Percentiles rank a stretch among this genome's conserved stretches.
Conservation (phyloP, 2,113 vertebrate species). For the Gobio gobio region DNA sequence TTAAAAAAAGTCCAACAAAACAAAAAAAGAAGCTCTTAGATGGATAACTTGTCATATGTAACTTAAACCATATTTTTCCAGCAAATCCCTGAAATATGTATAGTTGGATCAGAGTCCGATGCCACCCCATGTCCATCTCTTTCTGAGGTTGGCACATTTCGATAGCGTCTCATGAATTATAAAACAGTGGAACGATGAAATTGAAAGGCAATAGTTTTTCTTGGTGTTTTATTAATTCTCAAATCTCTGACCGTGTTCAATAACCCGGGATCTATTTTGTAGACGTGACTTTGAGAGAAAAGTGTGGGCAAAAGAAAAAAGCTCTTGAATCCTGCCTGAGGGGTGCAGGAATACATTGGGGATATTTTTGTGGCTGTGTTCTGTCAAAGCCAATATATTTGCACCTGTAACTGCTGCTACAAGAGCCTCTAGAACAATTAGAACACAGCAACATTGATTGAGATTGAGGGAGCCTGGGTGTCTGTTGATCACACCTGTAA, state of each 20-base stretch:
- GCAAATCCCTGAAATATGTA: slow-evolving; percentile 78
- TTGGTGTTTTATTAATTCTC: slow-evolving; percentile 70
- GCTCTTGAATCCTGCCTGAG: slow-evolving; percentile 31
- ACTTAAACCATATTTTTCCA: slow-evolving; percentile 64
- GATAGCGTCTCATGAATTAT: slow-evolving; percentile 88
- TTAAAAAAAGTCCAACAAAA: slow-evolving; percentile 71
- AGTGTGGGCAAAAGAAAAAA: slow-evolving; percentile 16
- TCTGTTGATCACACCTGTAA: slow-evolving; percentile 72
- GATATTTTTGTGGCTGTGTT: slow-evolving; percentile 42
- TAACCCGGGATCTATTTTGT: slow-evolving; percentile 57
- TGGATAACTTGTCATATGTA: slow-evolving; percentile 67
- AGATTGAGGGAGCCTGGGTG: slow-evolving; percentile 67
- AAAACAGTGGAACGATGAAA: slow-evolving; percentile 56
- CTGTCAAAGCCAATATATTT: slow-evolving; percentile 57
- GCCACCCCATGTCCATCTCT: slow-evolving; percentile 72
- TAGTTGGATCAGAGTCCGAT: slow-evolving; percentile 77
- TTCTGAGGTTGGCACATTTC: slow-evolving; percentile 72
- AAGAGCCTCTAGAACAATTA: slow-evolving; percentile 79
- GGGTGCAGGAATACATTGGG: slow-evolving; percentile 17
- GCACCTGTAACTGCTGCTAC: slow-evolving; percentile 64
- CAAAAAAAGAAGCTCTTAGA: slow-evolving; percentile 67
- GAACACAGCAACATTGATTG: slow-evolving; percentile 80
- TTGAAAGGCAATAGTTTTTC: slow-evolving; percentile 44
- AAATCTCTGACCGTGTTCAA: slow-evolving; percentile 61
- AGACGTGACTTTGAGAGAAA: slow-evolving; percentile 26